Conservation (phyloP, 2,888 invertebrate species). For the Venusia cambrica region DNA sequence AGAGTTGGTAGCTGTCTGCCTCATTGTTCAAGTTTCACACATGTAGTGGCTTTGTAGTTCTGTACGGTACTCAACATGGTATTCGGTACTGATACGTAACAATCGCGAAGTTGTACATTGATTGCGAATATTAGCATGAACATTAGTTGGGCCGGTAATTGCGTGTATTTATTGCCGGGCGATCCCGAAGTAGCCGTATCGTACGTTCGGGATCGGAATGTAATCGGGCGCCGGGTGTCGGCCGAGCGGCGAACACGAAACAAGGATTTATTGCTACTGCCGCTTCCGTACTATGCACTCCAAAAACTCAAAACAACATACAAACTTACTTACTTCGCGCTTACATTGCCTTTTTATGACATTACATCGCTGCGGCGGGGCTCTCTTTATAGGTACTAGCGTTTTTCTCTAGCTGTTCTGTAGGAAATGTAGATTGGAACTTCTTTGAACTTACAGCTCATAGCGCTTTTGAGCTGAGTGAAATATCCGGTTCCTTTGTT, state of each 20-base stretch:
- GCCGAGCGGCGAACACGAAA: constrained; percentile 39
- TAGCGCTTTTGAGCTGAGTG: too few species aligned
- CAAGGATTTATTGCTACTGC: constrained; percentile 46
- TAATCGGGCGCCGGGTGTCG: constrained; percentile 42
- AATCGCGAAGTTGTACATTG: constrained; percentile 14
- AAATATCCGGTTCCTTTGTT: constrained; percentile 22
- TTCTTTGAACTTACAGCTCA: constrained; percentile 27
- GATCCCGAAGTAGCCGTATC: constrained; percentile 33
- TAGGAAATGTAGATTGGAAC: constrained; percentile 28
- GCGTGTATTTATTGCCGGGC: constrained; percentile 38
- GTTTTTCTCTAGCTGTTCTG: constrained; percentile 24
- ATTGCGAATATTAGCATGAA: constrained; percentile 24
- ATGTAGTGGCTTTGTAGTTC: too few species aligned
- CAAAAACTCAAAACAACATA: constrained; percentile 47
- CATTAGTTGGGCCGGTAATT: constrained; percentile 38
- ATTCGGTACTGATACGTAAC: constrained; percentile 7
- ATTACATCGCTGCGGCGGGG: constrained; percentile 22
- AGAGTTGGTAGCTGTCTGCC: too few species aligned
- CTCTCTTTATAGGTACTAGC: constrained; percentile 23
- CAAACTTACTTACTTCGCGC: constrained; percentile 35
- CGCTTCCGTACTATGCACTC: constrained; percentile 48
- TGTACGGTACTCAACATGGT: background rate
- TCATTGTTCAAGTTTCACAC: too few species aligned
- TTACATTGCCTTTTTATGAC: constrained; percentile 42
- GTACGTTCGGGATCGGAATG: constrained; percentile 42